Base-by-base conservation (phyloP, 2,797 vertebrate genomes). In the Toxotes lorentzi region DNA sequence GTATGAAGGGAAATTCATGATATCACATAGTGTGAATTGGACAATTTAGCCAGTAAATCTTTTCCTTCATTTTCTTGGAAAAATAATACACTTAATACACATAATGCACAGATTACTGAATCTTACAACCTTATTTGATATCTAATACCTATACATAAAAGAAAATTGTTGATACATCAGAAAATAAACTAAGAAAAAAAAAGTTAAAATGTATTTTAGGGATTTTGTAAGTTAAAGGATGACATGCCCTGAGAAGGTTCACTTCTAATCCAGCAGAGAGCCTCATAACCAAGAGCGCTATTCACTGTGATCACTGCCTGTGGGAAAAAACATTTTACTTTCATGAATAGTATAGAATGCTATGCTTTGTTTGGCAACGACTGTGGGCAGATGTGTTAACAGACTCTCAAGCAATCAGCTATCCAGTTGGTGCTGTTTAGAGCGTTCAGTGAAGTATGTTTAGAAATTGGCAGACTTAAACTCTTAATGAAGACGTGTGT, bases 281-380 rank as follows among this genome's bases (percentile, higher is more conserved):
- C 27, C 27, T 14, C 13, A 19, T 30, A 45, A 53, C n/a, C 53
- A 35, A 10, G 9, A 51, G 4, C 27, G 34, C 35, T 43, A 23
- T 41, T 35, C 0, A 67, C 24, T n/a, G 0, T 59, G 50, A 47
- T 48, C 23, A n/a, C 13, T 40, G 11, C 48, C 51, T 68, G 32
- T 53, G 57, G 51, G 23, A 70, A 70, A 81, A 47, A 81, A 47
- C 13, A n/a, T 7, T 67, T 10, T 17, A 24, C 47, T 54, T 73
- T 17, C 17, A 53, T 79, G 2, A 65, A 48, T 10, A 47, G 7
- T 57, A 71, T 38, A 59, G 41, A 71, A 24, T 23, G 30, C 14
- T 21, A 16, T 64, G 24, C 24, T 82, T 76, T 32, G 47, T 73
- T 86, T 84, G 70, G 63, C 50, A 40, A n/a, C 4, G 23, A 23